Percentiles rank a stretch among this genome's conserved stretches.
These are phyloP conservation scores for Peucedramus taeniatus DNA, from an alignment of 2,113 vertebrate species.

Conservation along the genomic window DNA sequence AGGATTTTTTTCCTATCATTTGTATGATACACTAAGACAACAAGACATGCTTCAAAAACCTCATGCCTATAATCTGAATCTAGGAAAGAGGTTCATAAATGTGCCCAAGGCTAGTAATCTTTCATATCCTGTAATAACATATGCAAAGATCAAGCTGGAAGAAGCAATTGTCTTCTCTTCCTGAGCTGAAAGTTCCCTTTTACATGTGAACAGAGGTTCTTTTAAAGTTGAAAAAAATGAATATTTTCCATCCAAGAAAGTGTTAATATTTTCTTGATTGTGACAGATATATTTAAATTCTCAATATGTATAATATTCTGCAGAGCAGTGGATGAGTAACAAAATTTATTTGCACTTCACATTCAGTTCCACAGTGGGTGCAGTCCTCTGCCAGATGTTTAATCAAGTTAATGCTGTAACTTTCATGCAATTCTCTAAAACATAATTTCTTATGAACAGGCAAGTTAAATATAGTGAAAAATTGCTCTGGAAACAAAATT, in stretches of 20 bases:
- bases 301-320: background rate
- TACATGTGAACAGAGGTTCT: background rate
- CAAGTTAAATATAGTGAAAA: conserved; percentile 20
- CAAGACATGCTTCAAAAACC: background rate
- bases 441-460: background rate
- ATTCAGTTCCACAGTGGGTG: background rate
- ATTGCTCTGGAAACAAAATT: conserved; percentile 15
- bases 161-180: background rate
- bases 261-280: background rate
- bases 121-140: background rate
- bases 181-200: background rate
- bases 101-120: background rate
- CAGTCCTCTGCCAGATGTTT: conserved; percentile 23
- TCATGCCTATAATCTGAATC: background rate
- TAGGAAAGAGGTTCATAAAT: background rate
- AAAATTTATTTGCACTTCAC: conserved; percentile 37
- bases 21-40: background rate
- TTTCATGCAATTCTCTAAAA: conserved; percentile 1
- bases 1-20: background rate
- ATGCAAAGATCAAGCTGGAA: background rate
- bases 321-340: background rate
- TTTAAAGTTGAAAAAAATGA: conserved; percentile 9
- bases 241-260: background rate
- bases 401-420: conserved; percentile 35
- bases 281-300: background rate